Base-by-base conservation (phyloP, 2,888 invertebrate species). In the Drosophila bunnanda region DNA sequence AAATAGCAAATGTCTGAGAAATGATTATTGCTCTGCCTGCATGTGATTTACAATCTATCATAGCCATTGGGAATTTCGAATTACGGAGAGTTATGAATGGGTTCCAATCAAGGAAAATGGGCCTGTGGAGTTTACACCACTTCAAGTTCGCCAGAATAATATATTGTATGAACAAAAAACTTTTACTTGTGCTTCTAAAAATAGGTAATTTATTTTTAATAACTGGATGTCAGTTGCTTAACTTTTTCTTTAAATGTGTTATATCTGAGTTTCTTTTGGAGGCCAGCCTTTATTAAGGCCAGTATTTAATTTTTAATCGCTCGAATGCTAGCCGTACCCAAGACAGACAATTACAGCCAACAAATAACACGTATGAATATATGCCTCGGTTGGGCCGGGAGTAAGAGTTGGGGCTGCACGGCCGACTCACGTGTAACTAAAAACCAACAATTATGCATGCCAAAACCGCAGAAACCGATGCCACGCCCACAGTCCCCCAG, bases 381-480 rank as follows among this genome's bases (percentile, higher is more conserved):
- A n/a, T n/a, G 34, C 50, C 48, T 38, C 22, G 9, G 54, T 38
- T 9, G 22, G 22, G 53, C 15, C 1, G 41, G 25, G 20, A 9
- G 2, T 28, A n/a, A n/a, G 61, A 41, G 62, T 28, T 39, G 30
- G 30, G 17, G 54, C 56, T 46, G 57, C 54, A 43, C 41, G 69
- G 62, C 61, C 59, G 65, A 39, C 67, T 67, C 66, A 81, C 77
- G 76, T 88, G 88, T 80, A 87, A 87, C 85, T 88, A 80, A 81
- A 85, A 85, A 82, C 86, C 88, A 85, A 85, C 88, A 84, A 84
- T 84, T 84, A 85, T 84, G 84, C 85, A 84, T 85, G 85, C 80
- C 80, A 80, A 72, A 79, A 81, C 86, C 88, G 67, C 88, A 85
- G 74, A 75, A 88, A 80, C 83, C 85, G 77, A 76, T 85, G 88